Evolutionary conservation across 2,113 vertebrate species (phyloP), one percentile per base, ranked within the genome.

Genomic region (Siniperca chuatsi): DNA sequence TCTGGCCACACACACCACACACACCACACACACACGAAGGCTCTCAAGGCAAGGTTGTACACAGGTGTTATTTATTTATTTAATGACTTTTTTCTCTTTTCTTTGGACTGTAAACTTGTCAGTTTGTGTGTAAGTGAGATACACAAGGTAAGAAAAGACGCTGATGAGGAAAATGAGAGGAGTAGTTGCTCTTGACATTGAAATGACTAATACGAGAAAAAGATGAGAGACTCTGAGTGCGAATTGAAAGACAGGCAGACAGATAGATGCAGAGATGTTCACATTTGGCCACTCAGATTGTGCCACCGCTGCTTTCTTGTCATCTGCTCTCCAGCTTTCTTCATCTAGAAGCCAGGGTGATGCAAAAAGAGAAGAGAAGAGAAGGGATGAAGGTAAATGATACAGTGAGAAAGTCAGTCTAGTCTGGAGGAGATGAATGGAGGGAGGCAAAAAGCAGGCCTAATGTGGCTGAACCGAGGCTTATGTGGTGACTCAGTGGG

Each of bases 401-500:
- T 20, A 67, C 9, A 21, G 40, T 46, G 50, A 82, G 66, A 55
- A 15, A 44, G n/a, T 42, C 57, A 44, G n/a, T 42, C 15, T 40
- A 21, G 58, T 46, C n/a, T 46, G 75, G 33, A 33, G n/a, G 18
- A 44, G 70, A 75, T 73, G 58, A 72, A 78, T 66, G 58, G 35
- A 54, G 52, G 4, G 70, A 25, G 12, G 18, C n/a, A 74, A 44
- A 3, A 78, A 25, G 61, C 69, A 29, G 29, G 42, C 61, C 61
- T 79, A 79, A 79, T 74, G 62, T 29, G 69, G 18, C 2, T 44
- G 52, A 60, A 42, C 29, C n/a, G 62, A 73, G 52, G 68, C 68
- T 66, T 40, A 58, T 40, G 67, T 66, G 50, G 75, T 48, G 58
- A 75, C 21, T 75, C 71, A 75, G 54, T 62, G 44, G 72, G 74